Percentiles rank a stretch among this genome's conserved stretches.
These are phyloP conservation scores for Mythimna impura DNA, from an alignment of 2,888 invertebrate species.

Conservation along the genomic window DNA sequence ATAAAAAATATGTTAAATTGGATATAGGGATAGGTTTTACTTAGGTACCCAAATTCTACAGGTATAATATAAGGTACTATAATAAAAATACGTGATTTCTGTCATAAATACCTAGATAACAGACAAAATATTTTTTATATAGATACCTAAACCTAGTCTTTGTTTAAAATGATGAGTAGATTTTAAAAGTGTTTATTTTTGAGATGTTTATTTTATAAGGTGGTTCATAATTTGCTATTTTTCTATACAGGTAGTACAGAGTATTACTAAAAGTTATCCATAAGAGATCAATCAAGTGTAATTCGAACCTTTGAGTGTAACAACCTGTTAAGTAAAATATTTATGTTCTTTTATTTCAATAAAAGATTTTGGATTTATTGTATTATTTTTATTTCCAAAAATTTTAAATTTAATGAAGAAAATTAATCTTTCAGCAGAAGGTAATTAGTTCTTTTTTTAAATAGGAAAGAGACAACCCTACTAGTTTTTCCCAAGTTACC, in stretches of 20 bases:
- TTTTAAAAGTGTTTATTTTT: slow-evolving; percentile 30
- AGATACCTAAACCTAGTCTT: not conserved
- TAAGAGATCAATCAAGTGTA: slow-evolving; percentile 10
- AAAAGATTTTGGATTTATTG: slow-evolving; percentile 23
- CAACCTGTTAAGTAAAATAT: slow-evolving; percentile 15
- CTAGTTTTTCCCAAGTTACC: slow-evolving; percentile 24
- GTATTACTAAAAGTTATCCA: slow-evolving; percentile 20
- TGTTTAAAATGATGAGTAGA: slow-evolving; percentile 24
- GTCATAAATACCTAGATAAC: slow-evolving; percentile 31
- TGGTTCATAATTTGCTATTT: slow-evolving; percentile 30
- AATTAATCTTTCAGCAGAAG: slow-evolving; percentile 21
- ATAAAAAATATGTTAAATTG: slow-evolving; percentile 27
- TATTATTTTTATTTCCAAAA: slow-evolving; percentile 20
- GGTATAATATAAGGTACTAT: slow-evolving; percentile 24
- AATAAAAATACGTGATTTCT: slow-evolving; percentile 29
- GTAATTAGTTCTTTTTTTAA: slow-evolving; percentile 20
- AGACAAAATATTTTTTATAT: not conserved
- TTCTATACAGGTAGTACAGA: slow-evolving; percentile 22
- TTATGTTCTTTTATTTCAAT: slow-evolving; percentile 23
- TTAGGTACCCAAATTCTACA: slow-evolving; percentile 34
- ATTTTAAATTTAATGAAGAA: slow-evolving; percentile 17
- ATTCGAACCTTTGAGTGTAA: slow-evolving; percentile 14
- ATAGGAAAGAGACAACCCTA: slow-evolving; percentile 22
- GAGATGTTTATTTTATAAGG: slow-evolving; percentile 30
- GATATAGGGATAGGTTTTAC: slow-evolving; percentile 30